A percentile compares a stretch with the other conserved stretches of the same genome.
phyloP scores from a whole-genome alignment of 2,797 vertebrate genomes.

The Chelon labrosus region DNA sequence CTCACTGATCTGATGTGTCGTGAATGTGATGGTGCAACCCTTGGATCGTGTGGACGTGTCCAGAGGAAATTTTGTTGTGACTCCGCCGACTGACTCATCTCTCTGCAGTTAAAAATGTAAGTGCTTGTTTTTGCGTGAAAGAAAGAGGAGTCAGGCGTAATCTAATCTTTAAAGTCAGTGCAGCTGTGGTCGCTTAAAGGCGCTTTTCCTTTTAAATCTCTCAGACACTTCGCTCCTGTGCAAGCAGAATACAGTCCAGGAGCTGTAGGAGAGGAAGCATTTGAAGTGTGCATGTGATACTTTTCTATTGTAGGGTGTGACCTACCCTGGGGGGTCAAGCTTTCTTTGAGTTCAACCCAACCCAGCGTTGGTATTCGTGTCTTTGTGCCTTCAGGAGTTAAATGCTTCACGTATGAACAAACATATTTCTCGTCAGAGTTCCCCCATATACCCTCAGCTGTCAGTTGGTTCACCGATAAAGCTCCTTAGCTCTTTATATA shows the following conservation, averaged over 20 bases:
- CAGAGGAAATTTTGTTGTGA: constrained; percentile 21
- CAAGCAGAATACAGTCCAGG: neutral
- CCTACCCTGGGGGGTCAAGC: neutral
- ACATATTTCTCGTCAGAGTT: neutral
- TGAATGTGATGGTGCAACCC: neutral
- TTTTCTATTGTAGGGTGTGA: constrained; percentile 13
- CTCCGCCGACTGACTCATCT: constrained; percentile 11
- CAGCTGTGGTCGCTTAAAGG: neutral
- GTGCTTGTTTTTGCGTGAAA: neutral
- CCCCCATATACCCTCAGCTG: neutral
- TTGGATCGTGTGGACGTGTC: neutral
- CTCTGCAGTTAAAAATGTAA: neutral
- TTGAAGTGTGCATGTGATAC: constrained; percentile 5
- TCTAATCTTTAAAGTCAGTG: constrained; percentile 7
- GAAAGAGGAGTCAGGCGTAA: neutral
- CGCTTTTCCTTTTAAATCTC: neutral
- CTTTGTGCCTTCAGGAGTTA: constrained; percentile 15
- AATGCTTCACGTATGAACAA: constrained; percentile 1
- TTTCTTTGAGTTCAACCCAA: constrained; percentile 18
- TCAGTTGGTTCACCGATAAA: neutral
- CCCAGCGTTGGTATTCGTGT: constrained; percentile 47
- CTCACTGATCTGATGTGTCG: neutral
- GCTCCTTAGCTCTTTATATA: too few relatives aligned
- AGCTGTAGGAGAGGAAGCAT: neutral
- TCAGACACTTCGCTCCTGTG: neutral